Conservation (phyloP, 2,888 invertebrate genomes). For the Hipparchia semele region DNA sequence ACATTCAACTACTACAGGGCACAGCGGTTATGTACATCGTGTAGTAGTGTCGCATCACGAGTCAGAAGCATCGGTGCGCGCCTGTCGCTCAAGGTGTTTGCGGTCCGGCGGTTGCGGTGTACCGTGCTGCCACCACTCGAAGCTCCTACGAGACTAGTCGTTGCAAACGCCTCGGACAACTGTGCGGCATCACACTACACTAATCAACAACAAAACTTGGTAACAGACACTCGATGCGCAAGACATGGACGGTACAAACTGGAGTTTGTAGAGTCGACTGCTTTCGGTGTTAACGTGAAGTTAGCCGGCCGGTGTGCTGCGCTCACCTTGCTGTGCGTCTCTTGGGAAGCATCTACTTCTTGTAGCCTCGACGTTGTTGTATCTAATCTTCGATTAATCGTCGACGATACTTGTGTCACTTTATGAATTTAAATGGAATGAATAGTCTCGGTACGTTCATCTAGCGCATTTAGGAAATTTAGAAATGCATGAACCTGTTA, state of each 20-base stretch:
- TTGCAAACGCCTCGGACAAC: slow-evolving; percentile 67
- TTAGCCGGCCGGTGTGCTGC: slow-evolving; percentile 37
- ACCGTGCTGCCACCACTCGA: slow-evolving; percentile 73
- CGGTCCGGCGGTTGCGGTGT: slow-evolving; percentile 59
- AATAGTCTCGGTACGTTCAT: slow-evolving; percentile 47
- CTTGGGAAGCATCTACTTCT: slow-evolving; percentile 33
- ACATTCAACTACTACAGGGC: slow-evolving; percentile 72
- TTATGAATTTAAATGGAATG: slow-evolving; percentile 47
- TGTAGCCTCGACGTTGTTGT: slow-evolving; percentile 35
- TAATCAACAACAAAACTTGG: slow-evolving; percentile 77
- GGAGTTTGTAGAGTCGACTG: slow-evolving; percentile 48
- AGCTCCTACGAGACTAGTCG: slow-evolving; percentile 73
- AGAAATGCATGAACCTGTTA: slow-evolving; percentile 48
- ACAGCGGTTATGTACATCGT: slow-evolving; percentile 76
- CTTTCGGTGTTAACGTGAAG: slow-evolving; percentile 38
- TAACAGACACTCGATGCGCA: slow-evolving; percentile 77
- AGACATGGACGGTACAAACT: slow-evolving; percentile 76
- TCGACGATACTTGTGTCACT: slow-evolving; percentile 42
- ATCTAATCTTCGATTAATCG: slow-evolving; percentile 29
- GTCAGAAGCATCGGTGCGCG: slow-evolving; percentile 71
- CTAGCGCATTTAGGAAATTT: slow-evolving; percentile 48
- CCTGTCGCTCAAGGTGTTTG: slow-evolving; percentile 79
- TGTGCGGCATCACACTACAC: slow-evolving; percentile 80
- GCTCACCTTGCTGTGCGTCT: slow-evolving; percentile 45
- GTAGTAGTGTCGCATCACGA: slow-evolving; percentile 60